Evolutionary conservation across 2,113 vertebrate species (phyloP).

Genomic region (human (Homo sapiens)): DNA sequence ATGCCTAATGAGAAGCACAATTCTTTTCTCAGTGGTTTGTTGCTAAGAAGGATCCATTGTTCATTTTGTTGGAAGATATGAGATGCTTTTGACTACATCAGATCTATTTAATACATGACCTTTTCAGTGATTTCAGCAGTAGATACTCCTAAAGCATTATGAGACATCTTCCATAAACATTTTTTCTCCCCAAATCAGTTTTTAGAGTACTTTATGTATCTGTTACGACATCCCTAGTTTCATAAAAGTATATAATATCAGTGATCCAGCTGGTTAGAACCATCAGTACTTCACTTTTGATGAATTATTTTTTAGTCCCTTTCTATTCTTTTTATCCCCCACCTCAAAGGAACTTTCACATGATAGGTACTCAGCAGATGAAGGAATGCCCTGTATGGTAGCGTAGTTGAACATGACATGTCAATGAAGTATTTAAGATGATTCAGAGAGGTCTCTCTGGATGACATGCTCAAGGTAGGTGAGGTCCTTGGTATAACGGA

Average conservation of each 20-base stretch:
- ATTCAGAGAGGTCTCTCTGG: neutral
- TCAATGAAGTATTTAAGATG: neutral
- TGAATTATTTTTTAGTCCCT: neutral
- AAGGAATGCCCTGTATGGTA: neutral
- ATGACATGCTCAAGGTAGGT: neutral
- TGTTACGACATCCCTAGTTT: neutral
- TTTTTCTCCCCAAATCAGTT: conserved; percentile 2
- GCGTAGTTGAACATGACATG: neutral
- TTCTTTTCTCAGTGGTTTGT: neutral
- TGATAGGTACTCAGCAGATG: neutral
- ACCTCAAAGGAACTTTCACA: neutral
- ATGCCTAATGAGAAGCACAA: neutral
- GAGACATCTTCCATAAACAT: neutral
- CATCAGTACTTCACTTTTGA: neutral
- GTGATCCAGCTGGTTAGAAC: neutral
- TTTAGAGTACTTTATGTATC: neutral
- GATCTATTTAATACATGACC: neutral
- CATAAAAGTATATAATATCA: neutral
- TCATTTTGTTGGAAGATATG: neutral
- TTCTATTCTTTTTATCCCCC: neutral
- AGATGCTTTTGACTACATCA: neutral
- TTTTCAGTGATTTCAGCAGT: neutral
- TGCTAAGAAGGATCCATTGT: neutral
- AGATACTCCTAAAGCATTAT: neutral
- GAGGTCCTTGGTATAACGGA: neutral